A percentile compares a stretch with the other conserved stretches of the same genome.
phyloP scores from a whole-genome alignment of 2,797 vertebrate species.

The Smutsia gigantea region DNA sequence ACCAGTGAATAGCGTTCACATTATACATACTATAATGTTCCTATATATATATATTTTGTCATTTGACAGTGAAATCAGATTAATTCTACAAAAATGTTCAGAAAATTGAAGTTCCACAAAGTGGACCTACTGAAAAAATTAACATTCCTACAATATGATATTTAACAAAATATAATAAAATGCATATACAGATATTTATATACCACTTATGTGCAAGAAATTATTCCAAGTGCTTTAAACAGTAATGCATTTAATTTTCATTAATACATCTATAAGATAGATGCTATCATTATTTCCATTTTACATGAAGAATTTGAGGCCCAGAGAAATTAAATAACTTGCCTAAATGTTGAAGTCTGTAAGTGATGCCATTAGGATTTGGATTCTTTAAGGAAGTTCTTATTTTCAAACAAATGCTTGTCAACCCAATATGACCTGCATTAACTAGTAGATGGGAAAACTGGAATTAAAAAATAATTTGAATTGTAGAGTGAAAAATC shows the following conservation, averaged over 20 bases:
- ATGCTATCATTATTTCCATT: neutral
- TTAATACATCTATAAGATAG: neutral
- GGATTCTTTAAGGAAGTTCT: neutral
- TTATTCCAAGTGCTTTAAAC: neutral
- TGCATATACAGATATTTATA: neutral
- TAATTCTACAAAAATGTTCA: conserved; percentile 31
- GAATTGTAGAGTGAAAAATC: neutral
- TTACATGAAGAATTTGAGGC: neutral
- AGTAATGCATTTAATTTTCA: neutral
- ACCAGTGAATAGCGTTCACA: neutral
- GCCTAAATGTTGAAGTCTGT: neutral
- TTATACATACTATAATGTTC: neutral
- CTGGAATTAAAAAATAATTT: neutral
- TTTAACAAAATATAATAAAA: neutral
- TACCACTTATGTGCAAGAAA: neutral
- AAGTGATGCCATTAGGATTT: neutral
- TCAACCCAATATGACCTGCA: neutral
- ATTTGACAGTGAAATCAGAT: conserved; percentile 7
- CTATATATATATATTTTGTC: neutral
- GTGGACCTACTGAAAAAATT: neutral
- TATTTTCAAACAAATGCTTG: neutral
- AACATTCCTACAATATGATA: neutral
- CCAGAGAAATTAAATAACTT: conserved; percentile 6
- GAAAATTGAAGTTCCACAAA: neutral
- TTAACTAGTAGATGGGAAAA: neutral